A percentile compares a stretch with the other conserved stretches of the same genome.
Evolutionary conservation across 2,113 vertebrate species (phyloP).

Genomic region (Trachemys scripta): DNA sequence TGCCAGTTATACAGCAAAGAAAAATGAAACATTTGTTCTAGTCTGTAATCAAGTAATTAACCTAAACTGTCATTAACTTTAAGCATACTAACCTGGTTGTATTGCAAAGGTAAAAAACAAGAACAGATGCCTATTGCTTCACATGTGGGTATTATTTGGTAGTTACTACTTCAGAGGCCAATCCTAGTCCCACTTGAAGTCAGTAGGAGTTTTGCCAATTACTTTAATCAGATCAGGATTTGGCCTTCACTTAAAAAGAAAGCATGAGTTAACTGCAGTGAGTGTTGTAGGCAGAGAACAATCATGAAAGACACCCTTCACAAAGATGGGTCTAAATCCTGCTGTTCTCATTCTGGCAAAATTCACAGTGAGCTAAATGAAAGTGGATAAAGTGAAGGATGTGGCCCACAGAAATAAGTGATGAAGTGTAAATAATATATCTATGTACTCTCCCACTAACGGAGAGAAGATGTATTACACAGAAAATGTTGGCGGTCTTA

Average conservation of each 20-base stretch:
- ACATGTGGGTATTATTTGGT: neutral
- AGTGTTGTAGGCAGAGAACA: neutral
- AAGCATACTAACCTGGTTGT: neutral
- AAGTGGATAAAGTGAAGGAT: neutral
- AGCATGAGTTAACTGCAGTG: neutral
- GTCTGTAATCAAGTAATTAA: neutral
- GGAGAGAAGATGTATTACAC: neutral
- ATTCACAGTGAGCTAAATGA: neutral
- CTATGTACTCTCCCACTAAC: neutral
- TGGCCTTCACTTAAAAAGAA: neutral
- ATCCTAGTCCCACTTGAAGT: constrained; percentile 13
- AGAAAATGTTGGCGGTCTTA: neutral
- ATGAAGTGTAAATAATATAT: neutral
- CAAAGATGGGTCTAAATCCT: neutral
- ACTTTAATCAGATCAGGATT: neutral
- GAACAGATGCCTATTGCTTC: neutral
- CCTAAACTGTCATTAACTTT: neutral
- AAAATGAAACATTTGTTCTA: neutral
- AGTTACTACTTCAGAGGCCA: neutral
- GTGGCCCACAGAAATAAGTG: neutral
- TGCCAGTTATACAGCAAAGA: neutral
- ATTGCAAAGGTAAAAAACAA: constrained; percentile 10
- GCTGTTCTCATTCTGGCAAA: neutral
- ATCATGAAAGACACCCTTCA: neutral
- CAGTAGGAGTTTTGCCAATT: neutral